A percentile compares a stretch with the other conserved stretches of the same genome.
phyloP scores from a whole-genome alignment of 2,797 vertebrate genomes.

The Pipistrellus nathusii region DNA sequence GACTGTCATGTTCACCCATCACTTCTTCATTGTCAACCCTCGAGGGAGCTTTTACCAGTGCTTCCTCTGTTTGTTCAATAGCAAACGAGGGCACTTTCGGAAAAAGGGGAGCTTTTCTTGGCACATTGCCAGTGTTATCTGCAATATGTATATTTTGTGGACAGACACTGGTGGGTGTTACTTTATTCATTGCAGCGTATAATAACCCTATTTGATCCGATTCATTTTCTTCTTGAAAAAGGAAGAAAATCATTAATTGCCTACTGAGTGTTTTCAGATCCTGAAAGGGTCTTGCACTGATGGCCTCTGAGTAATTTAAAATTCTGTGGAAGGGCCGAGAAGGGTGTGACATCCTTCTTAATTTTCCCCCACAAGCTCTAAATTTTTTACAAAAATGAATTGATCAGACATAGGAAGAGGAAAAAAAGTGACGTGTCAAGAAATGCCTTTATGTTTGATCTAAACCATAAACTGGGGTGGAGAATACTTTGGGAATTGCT shows the following conservation, averaged over 20 bases:
- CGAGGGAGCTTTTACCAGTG: background rate
- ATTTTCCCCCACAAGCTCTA: conserved; percentile 23
- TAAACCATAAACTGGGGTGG: background rate
- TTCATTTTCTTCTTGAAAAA: conserved; percentile 34
- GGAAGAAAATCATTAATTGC: background rate
- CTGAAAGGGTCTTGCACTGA: background rate
- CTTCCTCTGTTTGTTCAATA: conserved; percentile 16
- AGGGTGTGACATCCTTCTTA: background rate
- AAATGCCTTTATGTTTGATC: background rate
- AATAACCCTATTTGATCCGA: background rate
- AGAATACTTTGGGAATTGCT: background rate
- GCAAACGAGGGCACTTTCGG: background rate
- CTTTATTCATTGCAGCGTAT: background rate
- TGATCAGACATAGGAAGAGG: background rate
- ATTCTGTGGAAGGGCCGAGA: background rate
- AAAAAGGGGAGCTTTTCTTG: background rate
- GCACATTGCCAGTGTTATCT: background rate
- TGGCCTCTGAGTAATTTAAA: conserved; percentile 29
- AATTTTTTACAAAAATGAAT: conserved; percentile 34
- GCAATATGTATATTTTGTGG: background rate
- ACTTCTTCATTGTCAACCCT: background rate
- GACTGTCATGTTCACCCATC: background rate
- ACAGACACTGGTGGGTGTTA: background rate
- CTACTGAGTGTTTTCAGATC: background rate
- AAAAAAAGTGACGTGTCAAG: background rate